phyloP scores from a whole-genome alignment of 2,797 vertebrate species.

The Gallinago solitaria region DNA sequence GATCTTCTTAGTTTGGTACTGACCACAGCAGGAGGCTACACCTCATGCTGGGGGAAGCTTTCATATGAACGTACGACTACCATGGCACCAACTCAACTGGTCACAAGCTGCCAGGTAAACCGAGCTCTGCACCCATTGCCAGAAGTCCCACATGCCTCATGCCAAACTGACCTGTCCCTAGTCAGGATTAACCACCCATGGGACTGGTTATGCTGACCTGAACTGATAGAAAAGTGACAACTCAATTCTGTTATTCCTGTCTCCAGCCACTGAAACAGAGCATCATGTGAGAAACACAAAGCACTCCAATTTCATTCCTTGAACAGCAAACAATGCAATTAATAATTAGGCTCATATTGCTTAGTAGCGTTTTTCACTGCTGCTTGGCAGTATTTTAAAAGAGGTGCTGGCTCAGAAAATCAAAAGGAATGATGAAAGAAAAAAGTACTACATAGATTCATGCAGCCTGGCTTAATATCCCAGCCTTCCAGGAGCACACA shows the following conservation, averaged over 20 bases:
- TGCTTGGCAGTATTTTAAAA: not conserved
- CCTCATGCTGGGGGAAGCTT: not conserved
- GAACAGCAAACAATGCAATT: not conserved
- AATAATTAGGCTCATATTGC: not conserved
- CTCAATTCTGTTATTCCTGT: not conserved
- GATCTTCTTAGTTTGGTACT: not conserved
- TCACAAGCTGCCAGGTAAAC: not conserved
- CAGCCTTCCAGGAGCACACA: not conserved
- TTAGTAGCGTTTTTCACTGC: not conserved
- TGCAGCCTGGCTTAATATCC: not conserved
- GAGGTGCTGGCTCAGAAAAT: not conserved
- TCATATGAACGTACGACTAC: not conserved
- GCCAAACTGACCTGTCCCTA: not conserved
- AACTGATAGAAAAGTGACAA: not conserved
- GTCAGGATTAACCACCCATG: not conserved
- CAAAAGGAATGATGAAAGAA: not conserved
- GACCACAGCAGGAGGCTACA: not conserved
- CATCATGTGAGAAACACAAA: not conserved
- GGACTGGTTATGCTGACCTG: not conserved
- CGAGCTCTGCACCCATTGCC: not conserved
- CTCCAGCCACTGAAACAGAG: not conserved
- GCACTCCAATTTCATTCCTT: not conserved
- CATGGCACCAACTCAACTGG: rapidly evolving
- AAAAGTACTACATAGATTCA: not conserved
- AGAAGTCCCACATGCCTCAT: rapidly evolving